phyloP scores from a whole-genome alignment of 2,113 vertebrate species.

The Neomonachus schauinslandi region DNA sequence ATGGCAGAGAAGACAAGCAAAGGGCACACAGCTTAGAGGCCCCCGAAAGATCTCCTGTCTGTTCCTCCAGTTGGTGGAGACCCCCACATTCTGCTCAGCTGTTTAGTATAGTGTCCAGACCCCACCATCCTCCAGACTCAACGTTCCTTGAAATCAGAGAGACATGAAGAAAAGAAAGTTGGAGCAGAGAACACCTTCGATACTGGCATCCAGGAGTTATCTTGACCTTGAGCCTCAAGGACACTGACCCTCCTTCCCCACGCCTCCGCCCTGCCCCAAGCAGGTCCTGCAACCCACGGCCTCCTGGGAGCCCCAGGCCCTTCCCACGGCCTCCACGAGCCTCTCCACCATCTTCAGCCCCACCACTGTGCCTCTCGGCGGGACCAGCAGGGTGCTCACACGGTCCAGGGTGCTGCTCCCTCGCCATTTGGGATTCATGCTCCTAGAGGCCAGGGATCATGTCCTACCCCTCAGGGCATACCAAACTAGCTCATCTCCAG shows the following conservation, averaged over 20 bases:
- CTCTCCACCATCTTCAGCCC: fast-evolving
- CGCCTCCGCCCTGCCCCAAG: too few species aligned
- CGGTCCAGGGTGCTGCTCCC: fast-evolving
- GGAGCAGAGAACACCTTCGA: background rate
- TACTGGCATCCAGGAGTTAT: fast-evolving
- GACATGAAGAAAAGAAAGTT: background rate
- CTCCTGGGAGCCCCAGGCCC: background rate
- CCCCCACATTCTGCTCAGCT: background rate
- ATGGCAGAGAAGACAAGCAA: fast-evolving
- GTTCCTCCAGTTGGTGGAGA: background rate
- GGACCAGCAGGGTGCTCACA: background rate
- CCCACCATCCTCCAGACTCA: background rate
- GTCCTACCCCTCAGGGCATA: background rate
- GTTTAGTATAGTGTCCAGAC: fast-evolving
- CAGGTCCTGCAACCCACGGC: fast-evolving
- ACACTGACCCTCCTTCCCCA: background rate
- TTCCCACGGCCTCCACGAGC: fast-evolving
- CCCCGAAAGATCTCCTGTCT: background rate
- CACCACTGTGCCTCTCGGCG: fast-evolving
- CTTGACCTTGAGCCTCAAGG: background rate
- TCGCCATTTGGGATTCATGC: fast-evolving
- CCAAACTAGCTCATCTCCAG: background rate
- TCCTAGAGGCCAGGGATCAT: background rate
- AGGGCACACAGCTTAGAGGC: background rate
- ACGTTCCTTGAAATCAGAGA: background rate